Conservation (phyloP, 1,140 invertebrate genomes). For the Zeugodacus cucurbitae region DNA sequence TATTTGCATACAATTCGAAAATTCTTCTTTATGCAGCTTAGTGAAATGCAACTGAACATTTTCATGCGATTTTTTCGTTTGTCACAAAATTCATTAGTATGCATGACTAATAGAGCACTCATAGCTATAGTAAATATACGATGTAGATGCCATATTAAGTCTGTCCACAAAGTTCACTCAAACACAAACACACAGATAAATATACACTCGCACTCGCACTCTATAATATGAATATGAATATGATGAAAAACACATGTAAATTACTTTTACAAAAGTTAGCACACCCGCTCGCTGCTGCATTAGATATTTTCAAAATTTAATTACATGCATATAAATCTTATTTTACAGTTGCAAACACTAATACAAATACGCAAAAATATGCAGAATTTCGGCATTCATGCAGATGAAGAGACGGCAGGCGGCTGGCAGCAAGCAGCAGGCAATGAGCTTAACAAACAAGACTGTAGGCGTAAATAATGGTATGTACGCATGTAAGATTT, state of each 20-base stretch:
- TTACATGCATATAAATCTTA: neutral
- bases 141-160: too few relatives aligned
- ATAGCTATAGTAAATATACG: too few relatives aligned
- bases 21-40: neutral
- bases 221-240: too few relatives aligned
- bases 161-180: neutral
- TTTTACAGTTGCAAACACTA: constrained; percentile 3
- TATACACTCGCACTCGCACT: neutral
- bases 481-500: neutral
- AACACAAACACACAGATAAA: neutral
- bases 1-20: neutral
- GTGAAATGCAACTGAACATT: neutral
- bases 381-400: neutral
- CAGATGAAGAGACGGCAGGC: neutral
- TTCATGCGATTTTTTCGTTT: neutral
- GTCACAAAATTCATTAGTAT: neutral
- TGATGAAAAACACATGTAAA: neutral
- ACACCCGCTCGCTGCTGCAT: neutral
- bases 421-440: neutral
- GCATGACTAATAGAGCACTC: neutral
- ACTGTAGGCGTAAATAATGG: neutral
- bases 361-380: neutral
- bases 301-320: constrained; percentile 18
- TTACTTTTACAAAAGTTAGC: neutral
- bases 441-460: neutral